Evolutionary conservation across 2,888 invertebrate genomes (phyloP), one percentile per base, ranked within the genome.

Genomic region (Oscheius sp.): DNA sequence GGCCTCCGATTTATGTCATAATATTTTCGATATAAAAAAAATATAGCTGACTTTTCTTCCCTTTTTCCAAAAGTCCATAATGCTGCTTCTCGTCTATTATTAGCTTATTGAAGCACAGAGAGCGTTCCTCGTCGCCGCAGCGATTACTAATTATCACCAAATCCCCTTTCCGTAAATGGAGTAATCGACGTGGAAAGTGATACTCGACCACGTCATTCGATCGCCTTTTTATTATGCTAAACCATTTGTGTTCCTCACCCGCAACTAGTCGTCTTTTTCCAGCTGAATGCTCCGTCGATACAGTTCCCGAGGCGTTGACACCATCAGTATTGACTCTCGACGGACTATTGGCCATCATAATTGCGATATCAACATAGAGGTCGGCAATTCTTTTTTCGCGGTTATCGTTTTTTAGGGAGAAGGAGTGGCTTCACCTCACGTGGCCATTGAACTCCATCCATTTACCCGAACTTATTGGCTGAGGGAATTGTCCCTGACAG

Each of bases 381-480:
- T 81, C 27, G 16, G 43, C 18, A 16, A 66, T 45, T 27, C n/a
- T 9, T 9, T 23, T 52, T 29, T n/a, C 52, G 2, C 1, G 35
- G 13, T 27, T 63, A 41, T 23, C 27, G 23, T 7, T 21, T 70
- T 77, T 63, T 25, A 84, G 85, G 77, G 76, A 9, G 61, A 69
- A 3, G 77, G 77, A 21, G 73, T 85, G n/a, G 68, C 74, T 1
- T 55, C 73, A n/a, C 61, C 77, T n/a, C 86, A 86, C 71, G 86
- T 84, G 0, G 73, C 83, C 7, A 81, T 86, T 27, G 84, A 86
- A 59, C 82, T 80, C 45, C 78, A 79, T 61, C 80, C 84, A 1
- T 45, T 76, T 25, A 79, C 82, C 0, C 72, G 76, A 12, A 79
- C 81, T 1, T 86, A 75, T 59, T 84, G 80, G 79, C 73, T 86